A percentile compares a stretch with the other conserved stretches of the same genome.
Evolutionary conservation across 1,140 invertebrate genomes (phyloP).

Genomic region (Drosophila subobscura): DNA sequence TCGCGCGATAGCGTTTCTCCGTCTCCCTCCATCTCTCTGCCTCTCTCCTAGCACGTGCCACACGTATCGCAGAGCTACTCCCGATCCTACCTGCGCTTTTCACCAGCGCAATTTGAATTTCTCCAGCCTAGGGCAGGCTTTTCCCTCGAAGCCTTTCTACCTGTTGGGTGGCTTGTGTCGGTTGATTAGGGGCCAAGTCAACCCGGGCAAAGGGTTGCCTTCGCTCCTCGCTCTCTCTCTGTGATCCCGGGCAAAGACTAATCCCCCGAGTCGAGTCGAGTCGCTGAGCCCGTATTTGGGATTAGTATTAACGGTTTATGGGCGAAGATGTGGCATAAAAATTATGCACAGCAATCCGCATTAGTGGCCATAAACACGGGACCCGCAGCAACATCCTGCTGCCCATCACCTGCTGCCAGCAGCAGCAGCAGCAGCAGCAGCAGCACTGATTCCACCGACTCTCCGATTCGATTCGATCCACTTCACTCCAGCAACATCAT

Average conservation of each 20-base stretch:
- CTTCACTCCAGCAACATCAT: no score
- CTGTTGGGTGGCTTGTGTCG: background rate
- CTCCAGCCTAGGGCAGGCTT: no score
- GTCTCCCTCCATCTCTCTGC: constrained; percentile 2
- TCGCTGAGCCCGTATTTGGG: constrained; percentile 11
- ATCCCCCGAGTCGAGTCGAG: background rate
- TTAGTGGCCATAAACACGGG: constrained; percentile 19
- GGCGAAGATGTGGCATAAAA: constrained; percentile 6
- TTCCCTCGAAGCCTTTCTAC: constrained; percentile 1
- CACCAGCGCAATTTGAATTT: no score
- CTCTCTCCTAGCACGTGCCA: constrained; percentile 15
- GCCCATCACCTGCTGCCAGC: constrained; percentile 41
- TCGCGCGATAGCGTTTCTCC: constrained; percentile 8
- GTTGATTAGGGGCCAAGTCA: no score
- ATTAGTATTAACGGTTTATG: constrained; percentile 50
- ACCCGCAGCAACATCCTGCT: background rate
- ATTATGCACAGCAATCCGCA: constrained; percentile 25
- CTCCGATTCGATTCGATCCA: no score
- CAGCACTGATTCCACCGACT: no score
- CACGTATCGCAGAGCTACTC: no score
- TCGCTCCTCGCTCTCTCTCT: no score
- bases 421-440: background rate
- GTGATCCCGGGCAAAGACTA: background rate
- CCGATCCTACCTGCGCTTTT: constrained; percentile 4
- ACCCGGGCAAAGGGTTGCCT: no score